These are phyloP conservation scores for Colletes gigas DNA, from an alignment of 1,140 invertebrate genomes.

Conservation along the genomic window DNA sequence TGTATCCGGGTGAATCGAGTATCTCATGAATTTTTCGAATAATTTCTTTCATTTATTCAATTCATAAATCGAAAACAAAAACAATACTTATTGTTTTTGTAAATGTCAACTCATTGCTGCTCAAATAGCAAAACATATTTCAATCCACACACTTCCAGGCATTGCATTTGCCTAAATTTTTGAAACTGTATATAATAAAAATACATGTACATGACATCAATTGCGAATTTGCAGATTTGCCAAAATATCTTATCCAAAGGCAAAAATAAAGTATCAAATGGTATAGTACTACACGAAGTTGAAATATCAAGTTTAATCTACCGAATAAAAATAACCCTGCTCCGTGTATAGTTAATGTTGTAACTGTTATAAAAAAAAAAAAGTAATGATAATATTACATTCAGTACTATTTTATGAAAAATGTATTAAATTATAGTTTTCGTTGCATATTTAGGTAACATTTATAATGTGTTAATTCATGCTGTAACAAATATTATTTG, in stretches of 20 bases:
- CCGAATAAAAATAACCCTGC: not conserved
- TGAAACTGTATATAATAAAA: conserved; percentile 3
- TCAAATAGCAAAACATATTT: not conserved
- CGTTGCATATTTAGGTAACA: not conserved
- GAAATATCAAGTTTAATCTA: not conserved
- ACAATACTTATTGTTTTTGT: not conserved
- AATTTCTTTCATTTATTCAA: not conserved
- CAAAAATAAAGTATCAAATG: not conserved
- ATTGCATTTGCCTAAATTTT: not conserved
- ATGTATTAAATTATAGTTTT: conserved; percentile 14
- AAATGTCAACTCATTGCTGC: not conserved
- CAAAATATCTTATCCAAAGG: conserved; percentile 4
- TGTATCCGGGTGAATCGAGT: conserved; percentile 43
- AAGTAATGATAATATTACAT: not conserved
- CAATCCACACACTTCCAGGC: not conserved
- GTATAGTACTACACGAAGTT: not conserved
- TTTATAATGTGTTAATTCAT: conserved; percentile 3
- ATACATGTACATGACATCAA: not conserved
- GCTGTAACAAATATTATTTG: conserved; percentile 18
- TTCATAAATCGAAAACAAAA: conserved; percentile 3
- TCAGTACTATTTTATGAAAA: conserved; percentile 7
- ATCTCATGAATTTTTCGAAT: conserved; percentile 1
- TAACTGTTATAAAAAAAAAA: not conserved
- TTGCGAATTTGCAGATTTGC: not conserved
- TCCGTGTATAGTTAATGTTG: conserved; percentile 8